Conservation (phyloP, 2,888 invertebrate species). For the Saturnia pavonia region DNA sequence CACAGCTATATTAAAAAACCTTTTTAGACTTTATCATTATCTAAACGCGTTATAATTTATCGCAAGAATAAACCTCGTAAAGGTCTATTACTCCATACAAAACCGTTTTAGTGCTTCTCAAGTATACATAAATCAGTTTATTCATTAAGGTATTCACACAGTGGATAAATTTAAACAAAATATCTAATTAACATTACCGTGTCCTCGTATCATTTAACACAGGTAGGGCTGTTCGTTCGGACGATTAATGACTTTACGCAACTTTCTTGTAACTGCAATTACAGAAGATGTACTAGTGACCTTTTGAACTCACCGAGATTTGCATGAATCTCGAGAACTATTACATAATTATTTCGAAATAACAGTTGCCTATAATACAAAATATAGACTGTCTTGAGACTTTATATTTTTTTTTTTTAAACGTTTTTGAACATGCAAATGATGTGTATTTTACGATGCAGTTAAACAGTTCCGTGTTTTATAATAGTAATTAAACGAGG, state of each 20-base stretch:
- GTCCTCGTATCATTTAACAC: constrained; percentile 50
- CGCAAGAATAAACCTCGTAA: not conserved
- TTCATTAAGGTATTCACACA: constrained; percentile 10
- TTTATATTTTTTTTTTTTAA: not conserved
- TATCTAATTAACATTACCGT: constrained; percentile 37
- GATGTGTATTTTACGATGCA: constrained; percentile 31
- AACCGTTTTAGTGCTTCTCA: not conserved
- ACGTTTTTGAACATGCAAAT: constrained; percentile 10
- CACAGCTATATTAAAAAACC: too few relatives aligned
- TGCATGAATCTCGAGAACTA: constrained; percentile 33
- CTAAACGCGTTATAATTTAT: not conserved
- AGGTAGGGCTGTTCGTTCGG: constrained; percentile 39
- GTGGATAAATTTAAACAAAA: constrained; percentile 23
- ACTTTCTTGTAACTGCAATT: constrained; percentile 41
- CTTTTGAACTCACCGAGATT: constrained; percentile 39
- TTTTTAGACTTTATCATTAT: not conserved
- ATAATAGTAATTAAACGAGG: constrained; percentile 30
- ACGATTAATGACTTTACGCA: constrained; percentile 47
- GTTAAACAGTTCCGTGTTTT: constrained; percentile 12
- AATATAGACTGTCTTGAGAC: not conserved
- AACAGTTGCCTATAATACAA: not conserved
- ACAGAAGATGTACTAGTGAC: constrained; percentile 43
- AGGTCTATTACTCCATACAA: constrained; percentile 3
- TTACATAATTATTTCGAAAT: constrained; percentile 15
- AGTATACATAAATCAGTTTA: constrained; percentile 7